phyloP scores from a whole-genome alignment of 2,797 vertebrate genomes.

The Eulemur mongoz region DNA sequence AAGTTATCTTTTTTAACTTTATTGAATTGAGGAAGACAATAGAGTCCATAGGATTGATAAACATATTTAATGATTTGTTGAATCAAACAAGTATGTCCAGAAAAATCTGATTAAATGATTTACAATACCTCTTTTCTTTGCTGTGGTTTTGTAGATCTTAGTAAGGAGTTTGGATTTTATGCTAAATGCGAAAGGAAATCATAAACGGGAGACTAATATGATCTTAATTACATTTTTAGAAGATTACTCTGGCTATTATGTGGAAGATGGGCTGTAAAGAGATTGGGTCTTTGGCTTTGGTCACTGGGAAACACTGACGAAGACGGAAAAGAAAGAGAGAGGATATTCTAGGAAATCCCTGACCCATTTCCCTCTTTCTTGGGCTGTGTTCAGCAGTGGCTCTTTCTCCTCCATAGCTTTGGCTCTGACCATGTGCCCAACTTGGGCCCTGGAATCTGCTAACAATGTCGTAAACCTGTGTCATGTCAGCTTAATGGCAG shows the following conservation, averaged over 20 bases:
- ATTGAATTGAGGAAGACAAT: not conserved
- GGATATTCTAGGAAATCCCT: fast-evolving
- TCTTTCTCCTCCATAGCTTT: not conserved
- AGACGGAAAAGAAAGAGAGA: not conserved
- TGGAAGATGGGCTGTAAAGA: not conserved
- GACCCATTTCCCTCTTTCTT: not conserved
- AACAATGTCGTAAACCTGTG: not conserved
- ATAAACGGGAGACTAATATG: not conserved
- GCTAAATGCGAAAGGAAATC: not conserved
- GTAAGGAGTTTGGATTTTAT: not conserved
- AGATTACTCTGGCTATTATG: not conserved
- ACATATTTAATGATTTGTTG: not conserved
- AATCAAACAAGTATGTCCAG: not conserved
- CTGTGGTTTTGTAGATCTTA: not conserved
- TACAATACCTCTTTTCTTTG: not conserved
- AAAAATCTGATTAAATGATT: not conserved
- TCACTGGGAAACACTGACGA: not conserved
- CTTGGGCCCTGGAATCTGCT: not conserved
- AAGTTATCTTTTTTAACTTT: not conserved
- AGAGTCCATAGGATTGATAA: not conserved
- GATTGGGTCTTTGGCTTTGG: not conserved
- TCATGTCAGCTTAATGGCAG: not conserved
- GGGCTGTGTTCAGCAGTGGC: not conserved
- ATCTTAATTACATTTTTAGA: not conserved
- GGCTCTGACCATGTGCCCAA: not conserved